Evolutionary conservation across 2,113 vertebrate genomes (phyloP).

Genomic region (Sinosuthora webbiana): DNA sequence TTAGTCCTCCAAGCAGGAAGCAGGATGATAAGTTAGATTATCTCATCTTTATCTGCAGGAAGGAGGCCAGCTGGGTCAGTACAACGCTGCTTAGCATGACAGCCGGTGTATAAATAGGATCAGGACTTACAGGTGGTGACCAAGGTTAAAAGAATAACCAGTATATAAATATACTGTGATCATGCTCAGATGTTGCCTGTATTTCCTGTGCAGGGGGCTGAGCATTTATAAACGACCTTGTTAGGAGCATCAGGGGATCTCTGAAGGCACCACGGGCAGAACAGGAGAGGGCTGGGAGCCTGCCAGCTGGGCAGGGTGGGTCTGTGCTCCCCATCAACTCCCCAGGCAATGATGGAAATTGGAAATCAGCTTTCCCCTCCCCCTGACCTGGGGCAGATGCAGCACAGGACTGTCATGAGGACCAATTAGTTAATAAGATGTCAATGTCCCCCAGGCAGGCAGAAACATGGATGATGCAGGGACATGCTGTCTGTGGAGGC

Average conservation of each 20-base stretch:
- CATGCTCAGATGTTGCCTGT: background rate
- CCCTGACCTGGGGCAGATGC: background rate
- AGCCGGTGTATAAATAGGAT: background rate
- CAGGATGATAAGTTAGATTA: conserved; percentile 10
- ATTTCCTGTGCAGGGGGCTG: background rate
- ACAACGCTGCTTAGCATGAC: background rate
- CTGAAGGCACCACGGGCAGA: background rate
- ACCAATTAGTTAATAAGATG: background rate
- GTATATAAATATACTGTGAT: background rate
- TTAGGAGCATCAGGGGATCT: background rate
- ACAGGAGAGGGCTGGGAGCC: background rate
- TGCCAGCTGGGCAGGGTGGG: background rate
- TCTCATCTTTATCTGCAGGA: background rate
- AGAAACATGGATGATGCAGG: fast-evolving
- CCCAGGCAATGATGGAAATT: background rate
- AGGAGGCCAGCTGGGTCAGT: background rate
- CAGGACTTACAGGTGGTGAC: background rate
- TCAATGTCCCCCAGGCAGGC: background rate
- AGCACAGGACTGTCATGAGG: background rate
- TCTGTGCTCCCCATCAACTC: background rate
- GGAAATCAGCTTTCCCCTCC: background rate
- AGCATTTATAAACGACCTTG: background rate
- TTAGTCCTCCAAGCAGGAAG: background rate
- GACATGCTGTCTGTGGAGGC: fast-evolving
- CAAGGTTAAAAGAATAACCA: conserved; percentile 5